phyloP scores from a whole-genome alignment of 2,113 vertebrate genomes.

The Microtus oregoni region DNA sequence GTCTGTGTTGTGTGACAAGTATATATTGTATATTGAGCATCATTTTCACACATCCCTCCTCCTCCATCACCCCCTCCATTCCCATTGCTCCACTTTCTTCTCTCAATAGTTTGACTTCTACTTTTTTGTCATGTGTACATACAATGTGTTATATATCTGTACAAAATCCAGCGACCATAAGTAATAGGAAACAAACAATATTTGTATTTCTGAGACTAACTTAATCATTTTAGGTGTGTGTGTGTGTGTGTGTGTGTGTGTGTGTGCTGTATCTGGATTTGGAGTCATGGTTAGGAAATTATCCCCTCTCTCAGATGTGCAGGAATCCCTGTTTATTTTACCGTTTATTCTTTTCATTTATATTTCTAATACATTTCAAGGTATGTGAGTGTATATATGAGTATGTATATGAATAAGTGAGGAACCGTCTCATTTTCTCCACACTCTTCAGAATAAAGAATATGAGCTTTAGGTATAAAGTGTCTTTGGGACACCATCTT shows the following conservation, averaged over 20 bases:
- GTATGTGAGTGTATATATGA: neutral
- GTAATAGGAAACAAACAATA: neutral
- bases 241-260: neutral
- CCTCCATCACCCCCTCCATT: neutral
- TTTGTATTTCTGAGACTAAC: neutral
- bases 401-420: neutral
- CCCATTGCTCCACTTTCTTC: neutral
- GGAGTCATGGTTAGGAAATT: constrained; percentile 3
- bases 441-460: neutral
- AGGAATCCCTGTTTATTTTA: neutral
- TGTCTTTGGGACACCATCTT: neutral
- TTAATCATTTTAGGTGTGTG: no score
- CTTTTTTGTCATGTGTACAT: neutral
- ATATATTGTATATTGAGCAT: neutral
- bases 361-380: neutral
- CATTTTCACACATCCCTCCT: neutral
- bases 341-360: neutral
- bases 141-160: neutral
- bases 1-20: neutral
- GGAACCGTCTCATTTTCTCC: neutral
- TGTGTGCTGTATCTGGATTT: neutral
- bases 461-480: neutral
- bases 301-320: neutral
- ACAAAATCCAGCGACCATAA: neutral
- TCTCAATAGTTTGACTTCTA: neutral